These are phyloP conservation scores for Epirrhoe tristata DNA, from an alignment of 2,888 invertebrate genomes.

Conservation along the genomic window DNA sequence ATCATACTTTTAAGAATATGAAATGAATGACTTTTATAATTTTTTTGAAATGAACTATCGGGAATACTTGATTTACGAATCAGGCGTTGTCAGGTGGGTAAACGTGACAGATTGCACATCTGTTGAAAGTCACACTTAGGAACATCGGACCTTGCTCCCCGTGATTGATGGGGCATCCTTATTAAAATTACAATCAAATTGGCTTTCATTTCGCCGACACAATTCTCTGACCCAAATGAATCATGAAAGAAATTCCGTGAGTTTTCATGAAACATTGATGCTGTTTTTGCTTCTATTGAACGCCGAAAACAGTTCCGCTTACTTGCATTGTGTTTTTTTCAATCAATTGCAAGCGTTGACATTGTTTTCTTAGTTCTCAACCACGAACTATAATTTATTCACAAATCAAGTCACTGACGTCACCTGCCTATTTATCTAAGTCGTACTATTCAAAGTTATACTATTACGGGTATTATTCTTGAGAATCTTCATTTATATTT, in stretches of 20 bases:
- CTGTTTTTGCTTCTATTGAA: slow-evolving; percentile 35
- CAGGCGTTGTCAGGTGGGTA: not conserved
- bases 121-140: not conserved
- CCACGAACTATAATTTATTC: not conserved
- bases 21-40: no score
- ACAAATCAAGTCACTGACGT: not conserved
- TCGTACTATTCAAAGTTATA: not conserved
- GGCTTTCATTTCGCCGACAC: slow-evolving; percentile 17
- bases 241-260: slow-evolving; percentile 33
- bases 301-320: slow-evolving; percentile 7
- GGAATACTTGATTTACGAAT: no score
- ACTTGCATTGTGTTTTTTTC: slow-evolving; percentile 17
- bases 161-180: slow-evolving; percentile 18
- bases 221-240: slow-evolving; percentile 31
- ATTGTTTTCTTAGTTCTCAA: not conserved
- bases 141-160: not conserved
- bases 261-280: slow-evolving; percentile 30
- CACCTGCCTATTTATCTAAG: not conserved
- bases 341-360: not conserved
- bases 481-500: not conserved
- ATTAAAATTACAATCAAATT: slow-evolving; percentile 14
- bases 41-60: no score
- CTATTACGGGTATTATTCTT: not conserved
- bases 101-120: slow-evolving; percentile 28
- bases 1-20: no score